phyloP scores from a whole-genome alignment of 2,888 invertebrate genomes.

The Aspidiotus destructor region DNA sequence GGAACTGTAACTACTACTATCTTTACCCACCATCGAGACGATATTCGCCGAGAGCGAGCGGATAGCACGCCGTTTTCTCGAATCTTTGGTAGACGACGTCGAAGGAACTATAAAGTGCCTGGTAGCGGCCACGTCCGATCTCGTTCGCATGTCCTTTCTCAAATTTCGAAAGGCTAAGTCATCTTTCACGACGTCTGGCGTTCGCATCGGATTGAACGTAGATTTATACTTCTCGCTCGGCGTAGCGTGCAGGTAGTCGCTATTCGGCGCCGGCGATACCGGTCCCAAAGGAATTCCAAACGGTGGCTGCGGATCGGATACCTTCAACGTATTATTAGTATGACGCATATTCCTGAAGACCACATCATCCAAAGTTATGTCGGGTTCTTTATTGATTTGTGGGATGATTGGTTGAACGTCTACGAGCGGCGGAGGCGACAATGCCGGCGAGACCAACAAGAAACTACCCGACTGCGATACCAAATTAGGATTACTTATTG shows the following conservation, averaged over 20 bases:
- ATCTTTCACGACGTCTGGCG: conserved; percentile 75
- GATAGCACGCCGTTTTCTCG: conserved; percentile 50
- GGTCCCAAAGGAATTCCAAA: conserved; percentile 85
- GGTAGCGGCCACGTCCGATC: conserved; percentile 30
- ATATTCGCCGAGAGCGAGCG: conserved; percentile 70
- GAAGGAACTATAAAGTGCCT: not conserved
- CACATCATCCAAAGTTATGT: conserved; percentile 73
- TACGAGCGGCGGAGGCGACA: conserved; percentile 41
- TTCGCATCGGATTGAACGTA: conserved; percentile 55
- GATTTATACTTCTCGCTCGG: conserved; percentile 50
- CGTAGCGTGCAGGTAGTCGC: conserved; percentile 72
- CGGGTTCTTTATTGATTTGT: conserved; percentile 52
- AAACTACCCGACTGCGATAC: conserved; percentile 52
- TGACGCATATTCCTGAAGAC: conserved; percentile 70
- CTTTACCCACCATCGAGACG: conserved; percentile 15
- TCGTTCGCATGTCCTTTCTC: conserved; percentile 55
- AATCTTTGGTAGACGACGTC: not conserved
- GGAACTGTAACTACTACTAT: not conserved
- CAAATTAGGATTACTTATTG: conserved; percentile 36
- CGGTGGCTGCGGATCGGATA: conserved; percentile 72
- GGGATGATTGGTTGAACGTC: conserved; percentile 14
- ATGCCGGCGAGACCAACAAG: conserved; percentile 58
- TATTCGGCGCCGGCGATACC: conserved; percentile 65
- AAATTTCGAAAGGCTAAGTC: conserved; percentile 77
- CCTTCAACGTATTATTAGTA: conserved; percentile 58